These are phyloP conservation scores for Scleropages formosus DNA, from an alignment of 2,797 vertebrate species.

Conservation along the genomic window DNA sequence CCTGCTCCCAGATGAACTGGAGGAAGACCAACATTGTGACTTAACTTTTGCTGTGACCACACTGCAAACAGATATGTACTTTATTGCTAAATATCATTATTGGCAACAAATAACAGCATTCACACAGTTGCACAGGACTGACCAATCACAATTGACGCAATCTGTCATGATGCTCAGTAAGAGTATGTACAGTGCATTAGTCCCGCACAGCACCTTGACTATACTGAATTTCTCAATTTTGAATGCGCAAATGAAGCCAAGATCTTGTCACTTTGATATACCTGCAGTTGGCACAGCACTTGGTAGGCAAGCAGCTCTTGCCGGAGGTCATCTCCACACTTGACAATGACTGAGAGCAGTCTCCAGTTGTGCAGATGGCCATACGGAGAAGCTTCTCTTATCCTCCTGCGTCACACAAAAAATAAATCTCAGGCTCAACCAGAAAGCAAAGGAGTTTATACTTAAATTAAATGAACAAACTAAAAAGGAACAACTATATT, in stretches of 20 bases:
- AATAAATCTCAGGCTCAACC: neutral
- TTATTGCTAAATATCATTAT: neutral
- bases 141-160: too few species aligned
- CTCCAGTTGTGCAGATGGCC: conserved; percentile 90
- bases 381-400: conserved; percentile 88
- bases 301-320: conserved; percentile 93
- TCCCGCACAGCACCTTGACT: too few species aligned
- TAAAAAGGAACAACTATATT: too few species aligned
- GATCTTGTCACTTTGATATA: conserved; percentile 42
- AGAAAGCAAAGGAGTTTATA: neutral
- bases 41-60: neutral
- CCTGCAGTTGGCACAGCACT: conserved; percentile 90
- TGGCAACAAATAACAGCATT: neutral
- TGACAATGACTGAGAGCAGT: conserved; percentile 91
- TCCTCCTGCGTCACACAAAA: conserved; percentile 69
- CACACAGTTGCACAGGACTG: too few species aligned
- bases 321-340: conserved; percentile 90
- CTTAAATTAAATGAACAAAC: too few species aligned
- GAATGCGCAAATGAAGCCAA: neutral
- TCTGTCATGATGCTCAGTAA: too few species aligned
- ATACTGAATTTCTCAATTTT: too few species aligned
- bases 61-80: neutral
- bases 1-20: conserved; percentile 89
- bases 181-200: too few species aligned
- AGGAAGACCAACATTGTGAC: neutral